Evolutionary conservation across 2,888 invertebrate genomes (phyloP).

Genomic region (Diabrotica balteata): DNA sequence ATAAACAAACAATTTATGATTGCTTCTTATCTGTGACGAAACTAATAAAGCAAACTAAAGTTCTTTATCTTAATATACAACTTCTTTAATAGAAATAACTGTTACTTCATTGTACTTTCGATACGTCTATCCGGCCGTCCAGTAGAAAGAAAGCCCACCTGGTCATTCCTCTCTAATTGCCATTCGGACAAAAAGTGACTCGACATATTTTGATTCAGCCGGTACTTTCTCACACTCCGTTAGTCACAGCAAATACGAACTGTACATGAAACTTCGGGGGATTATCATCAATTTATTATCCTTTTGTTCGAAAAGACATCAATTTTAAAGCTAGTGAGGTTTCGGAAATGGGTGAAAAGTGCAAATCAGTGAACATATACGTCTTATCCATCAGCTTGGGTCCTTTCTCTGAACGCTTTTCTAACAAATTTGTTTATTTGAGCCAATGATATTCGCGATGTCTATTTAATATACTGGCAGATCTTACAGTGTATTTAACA

Average conservation of each 20-base stretch:
- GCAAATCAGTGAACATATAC: slow-evolving; percentile 41
- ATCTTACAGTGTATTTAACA: too few species aligned
- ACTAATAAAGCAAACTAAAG: neutral
- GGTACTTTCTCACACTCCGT: slow-evolving; percentile 58
- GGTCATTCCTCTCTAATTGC: slow-evolving; percentile 29
- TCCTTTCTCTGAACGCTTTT: slow-evolving; percentile 1
- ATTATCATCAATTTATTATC: slow-evolving; percentile 51
- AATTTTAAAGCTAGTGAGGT: slow-evolving; percentile 46
- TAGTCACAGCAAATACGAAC: slow-evolving; percentile 57
- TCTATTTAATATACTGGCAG: too few species aligned
- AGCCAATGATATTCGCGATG: too few species aligned
- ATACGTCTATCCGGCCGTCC: neutral
- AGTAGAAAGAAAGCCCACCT: slow-evolving; percentile 20
- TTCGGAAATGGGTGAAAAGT: slow-evolving; percentile 43
- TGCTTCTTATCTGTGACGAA: neutral
- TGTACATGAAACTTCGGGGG: slow-evolving; percentile 51
- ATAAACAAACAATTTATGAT: neutral
- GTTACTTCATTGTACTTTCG: slow-evolving; percentile 9
- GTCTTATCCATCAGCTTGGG: slow-evolving; percentile 17
- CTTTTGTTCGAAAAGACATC: slow-evolving; percentile 48
- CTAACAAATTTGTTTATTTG: too few species aligned
- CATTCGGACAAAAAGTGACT: slow-evolving; percentile 34
- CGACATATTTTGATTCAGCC: slow-evolving; percentile 37
- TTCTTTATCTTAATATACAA: slow-evolving; percentile 3
- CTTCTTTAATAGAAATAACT: slow-evolving; percentile 13